Base-by-base conservation (phyloP, 2,113 vertebrate species). In the Ardeotis arabs region DNA sequence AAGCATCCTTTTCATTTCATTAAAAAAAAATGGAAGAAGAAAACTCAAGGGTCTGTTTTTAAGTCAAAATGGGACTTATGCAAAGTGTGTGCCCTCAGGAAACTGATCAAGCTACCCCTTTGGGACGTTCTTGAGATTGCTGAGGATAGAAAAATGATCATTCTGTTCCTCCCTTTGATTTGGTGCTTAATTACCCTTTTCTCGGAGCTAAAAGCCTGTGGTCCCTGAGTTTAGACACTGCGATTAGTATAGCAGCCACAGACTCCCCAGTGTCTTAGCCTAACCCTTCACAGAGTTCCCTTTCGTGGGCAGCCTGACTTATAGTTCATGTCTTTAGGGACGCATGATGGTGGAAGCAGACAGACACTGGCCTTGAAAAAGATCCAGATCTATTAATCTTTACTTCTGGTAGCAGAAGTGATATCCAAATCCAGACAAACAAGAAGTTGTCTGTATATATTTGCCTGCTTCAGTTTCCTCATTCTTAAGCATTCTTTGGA, bases 381-480 rank as follows among this genome's bases (percentile, higher is more conserved):
- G 41, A 56, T 75, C 56, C 80, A 92, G 8, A 81, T 91, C 37
- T 64, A 27, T 89, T 89, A 87, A 63, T 78, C 64, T 78, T 87
- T 59, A 52, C 44, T 95, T 89, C 60, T 75, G 73, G 64, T 87
- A 86, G 60, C 53, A 74, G 25, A 92, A 59, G 33, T n/a, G 56
- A 82, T 89, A 82, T 44, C 68, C 33, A 89, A 78, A 68, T 69
- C 62, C 66, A 92, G 60, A 75, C 73, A 90, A 83, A 90, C 28
- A 75, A 56, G 81, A 92, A 86, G 31, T 37, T 4, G 7, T 77
- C 10, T 72, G 52, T 75, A 75, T 64, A 45, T 67, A 72, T 92
- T 90, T 81, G 31, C 80, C 56, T 87, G 49, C 79, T 89, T 59
- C 56, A 20, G 22, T 70, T 95, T 95, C 66, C 69, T 95, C 73